phyloP scores from a whole-genome alignment of 2,888 invertebrate species.

The Ornithoptera priamus region DNA sequence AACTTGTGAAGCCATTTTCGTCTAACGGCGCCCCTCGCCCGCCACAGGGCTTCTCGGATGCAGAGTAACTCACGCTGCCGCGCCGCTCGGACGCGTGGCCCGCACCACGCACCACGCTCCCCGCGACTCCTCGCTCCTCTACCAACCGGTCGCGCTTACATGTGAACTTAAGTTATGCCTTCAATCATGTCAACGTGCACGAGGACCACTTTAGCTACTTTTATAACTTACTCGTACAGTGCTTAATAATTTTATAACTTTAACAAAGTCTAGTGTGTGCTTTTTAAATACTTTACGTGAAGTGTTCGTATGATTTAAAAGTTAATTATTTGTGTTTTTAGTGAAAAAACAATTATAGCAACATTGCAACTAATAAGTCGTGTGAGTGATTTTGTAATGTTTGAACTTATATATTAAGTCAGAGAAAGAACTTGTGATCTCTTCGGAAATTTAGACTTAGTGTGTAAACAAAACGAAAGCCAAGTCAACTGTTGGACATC shows the following conservation, averaged over 20 bases:
- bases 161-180: constrained; percentile 60
- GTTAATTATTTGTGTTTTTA: constrained; percentile 23
- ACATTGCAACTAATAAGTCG: background rate
- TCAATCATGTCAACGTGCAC: constrained; percentile 61
- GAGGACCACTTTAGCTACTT: constrained; percentile 44
- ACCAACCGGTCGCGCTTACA: constrained; percentile 53
- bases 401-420: constrained; percentile 17
- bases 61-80: constrained; percentile 60
- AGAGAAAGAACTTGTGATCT: constrained; percentile 29
- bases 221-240: constrained; percentile 45
- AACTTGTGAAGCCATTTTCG: constrained; percentile 81
- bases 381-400: constrained; percentile 12
- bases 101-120: constrained; percentile 27
- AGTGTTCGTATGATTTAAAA: constrained; percentile 24
- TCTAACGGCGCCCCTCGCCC: constrained; percentile 74
- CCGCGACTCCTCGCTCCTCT: constrained; percentile 34
- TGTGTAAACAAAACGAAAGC: constrained; percentile 37
- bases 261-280: constrained; percentile 33
- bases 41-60: constrained; percentile 64
- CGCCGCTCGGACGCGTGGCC: constrained; percentile 54
- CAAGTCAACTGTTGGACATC: constrained; percentile 26
- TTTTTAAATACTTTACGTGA: constrained; percentile 20
- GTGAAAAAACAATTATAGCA: constrained; percentile 17
- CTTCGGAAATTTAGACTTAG: constrained; percentile 32
- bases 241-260: constrained; percentile 29